phyloP scores from a whole-genome alignment of 1,140 invertebrate genomes.

The Matsumurasca onukii region DNA sequence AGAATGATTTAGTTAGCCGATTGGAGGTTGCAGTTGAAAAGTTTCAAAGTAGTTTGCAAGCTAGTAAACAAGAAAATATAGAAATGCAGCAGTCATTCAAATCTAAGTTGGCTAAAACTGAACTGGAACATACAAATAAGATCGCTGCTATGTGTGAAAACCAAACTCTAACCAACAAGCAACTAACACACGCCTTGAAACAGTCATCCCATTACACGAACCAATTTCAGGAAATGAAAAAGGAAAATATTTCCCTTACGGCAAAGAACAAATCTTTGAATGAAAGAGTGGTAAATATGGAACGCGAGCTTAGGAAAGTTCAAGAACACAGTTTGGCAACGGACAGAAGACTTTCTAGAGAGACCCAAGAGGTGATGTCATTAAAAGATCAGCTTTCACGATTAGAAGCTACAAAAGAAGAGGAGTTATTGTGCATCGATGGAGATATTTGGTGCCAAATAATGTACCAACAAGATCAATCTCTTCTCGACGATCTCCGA shows the following conservation, averaged over 20 bases:
- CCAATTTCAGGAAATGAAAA: slow-evolving; percentile 7
- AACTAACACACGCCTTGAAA: not conserved
- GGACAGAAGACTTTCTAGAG: not conserved
- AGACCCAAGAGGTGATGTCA: slow-evolving; percentile 11
- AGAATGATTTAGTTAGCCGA: not conserved
- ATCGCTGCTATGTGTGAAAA: not conserved
- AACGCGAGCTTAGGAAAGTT: not conserved
- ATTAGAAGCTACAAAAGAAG: slow-evolving; percentile 1
- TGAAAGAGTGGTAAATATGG: not conserved
- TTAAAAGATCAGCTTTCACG: not conserved
- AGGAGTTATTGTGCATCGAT: slow-evolving; percentile 12
- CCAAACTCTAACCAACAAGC: slow-evolving; percentile 10
- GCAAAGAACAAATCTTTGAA: not conserved
- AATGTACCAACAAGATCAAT: slow-evolving; percentile 17
- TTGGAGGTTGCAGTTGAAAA: not conserved
- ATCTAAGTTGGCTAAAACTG: not conserved
- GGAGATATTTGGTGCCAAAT: slow-evolving; percentile 21
- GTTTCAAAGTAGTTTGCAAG: slow-evolving; percentile 1
- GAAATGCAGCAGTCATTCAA: not conserved
- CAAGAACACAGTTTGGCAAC: not conserved
- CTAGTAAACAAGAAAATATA: not conserved
- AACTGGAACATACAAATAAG: slow-evolving; percentile 4
- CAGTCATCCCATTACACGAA: not conserved
- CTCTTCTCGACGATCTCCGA: not conserved
- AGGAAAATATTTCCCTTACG: not conserved